Conservation (phyloP, 2,888 invertebrate genomes). For the Pollenia griseotomentosa region DNA sequence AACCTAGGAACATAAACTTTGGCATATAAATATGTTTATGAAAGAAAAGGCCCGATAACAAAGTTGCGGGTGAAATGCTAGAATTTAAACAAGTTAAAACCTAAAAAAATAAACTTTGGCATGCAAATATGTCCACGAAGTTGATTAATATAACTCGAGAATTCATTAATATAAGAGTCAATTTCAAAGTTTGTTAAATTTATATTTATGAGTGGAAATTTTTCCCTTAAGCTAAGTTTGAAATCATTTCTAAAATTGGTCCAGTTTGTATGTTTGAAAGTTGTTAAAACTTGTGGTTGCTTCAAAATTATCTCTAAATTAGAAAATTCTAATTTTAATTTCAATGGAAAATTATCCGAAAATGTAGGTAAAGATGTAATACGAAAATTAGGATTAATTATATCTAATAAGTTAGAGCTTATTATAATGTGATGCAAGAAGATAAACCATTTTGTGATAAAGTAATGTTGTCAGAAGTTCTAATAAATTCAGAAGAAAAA, state of each 20-base stretch:
- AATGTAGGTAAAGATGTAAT: too few species aligned
- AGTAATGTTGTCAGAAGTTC: neutral
- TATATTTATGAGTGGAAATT: neutral
- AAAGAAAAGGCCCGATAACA: too few species aligned
- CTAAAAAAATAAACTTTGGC: too few species aligned
- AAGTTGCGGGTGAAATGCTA: too few species aligned
- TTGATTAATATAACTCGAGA: too few species aligned
- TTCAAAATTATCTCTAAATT: neutral
- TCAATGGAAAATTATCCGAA: slow-evolving; percentile 6
- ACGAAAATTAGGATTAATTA: too few species aligned
- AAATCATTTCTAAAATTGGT: neutral
- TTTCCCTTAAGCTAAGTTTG: neutral
- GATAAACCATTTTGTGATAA: neutral
- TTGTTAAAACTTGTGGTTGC: neutral
- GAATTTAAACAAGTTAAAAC: too few species aligned
- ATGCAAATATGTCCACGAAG: too few species aligned
- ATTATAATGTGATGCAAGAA: neutral
- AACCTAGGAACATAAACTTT: too few species aligned
- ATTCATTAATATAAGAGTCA: too few species aligned
- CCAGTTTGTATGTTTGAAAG: neutral
- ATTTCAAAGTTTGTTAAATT: too few species aligned
- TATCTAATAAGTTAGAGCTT: neutral
- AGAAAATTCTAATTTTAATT: neutral
- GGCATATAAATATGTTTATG: too few species aligned
- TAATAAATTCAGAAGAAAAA: neutral